Conservation (phyloP, 37 sponge, comb jelly and placozoan species). For the Beroe forskalii region DNA sequence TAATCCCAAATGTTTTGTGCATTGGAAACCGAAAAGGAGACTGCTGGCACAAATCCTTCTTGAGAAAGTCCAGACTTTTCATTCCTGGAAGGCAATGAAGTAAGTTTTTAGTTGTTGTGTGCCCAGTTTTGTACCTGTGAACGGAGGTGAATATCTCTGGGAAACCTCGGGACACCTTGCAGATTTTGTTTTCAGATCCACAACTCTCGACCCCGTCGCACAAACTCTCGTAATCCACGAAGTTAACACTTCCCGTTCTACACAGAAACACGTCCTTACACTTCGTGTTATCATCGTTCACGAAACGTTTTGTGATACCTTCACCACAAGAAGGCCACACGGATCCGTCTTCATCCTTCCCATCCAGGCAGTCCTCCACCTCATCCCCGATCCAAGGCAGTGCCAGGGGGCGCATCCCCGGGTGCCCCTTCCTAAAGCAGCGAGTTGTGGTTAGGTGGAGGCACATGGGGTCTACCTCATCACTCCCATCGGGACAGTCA, state of each 20-base stretch:
- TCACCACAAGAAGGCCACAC: neutral
- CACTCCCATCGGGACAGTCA: conserved; percentile 34
- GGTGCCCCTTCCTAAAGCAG: neutral
- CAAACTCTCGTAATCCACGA: neutral
- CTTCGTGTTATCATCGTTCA: neutral
- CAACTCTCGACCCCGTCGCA: neutral
- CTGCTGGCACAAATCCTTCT: neutral
- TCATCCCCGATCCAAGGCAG: neutral
- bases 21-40: neutral
- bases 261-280: neutral
- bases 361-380: neutral
- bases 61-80: neutral
- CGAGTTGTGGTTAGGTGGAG: neutral
- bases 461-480: neutral
- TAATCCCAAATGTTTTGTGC: neutral
- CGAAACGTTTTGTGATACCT: neutral
- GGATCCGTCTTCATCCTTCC: neutral
- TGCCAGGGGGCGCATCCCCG: neutral
- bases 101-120: neutral
- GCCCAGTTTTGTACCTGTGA: neutral
- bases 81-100: neutral
- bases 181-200: neutral
- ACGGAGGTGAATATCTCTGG: neutral
- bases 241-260: neutral
- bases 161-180: neutral